Evolutionary conservation across 2,797 vertebrate genomes (phyloP).

Genomic region (Anniella stebbinsi): DNA sequence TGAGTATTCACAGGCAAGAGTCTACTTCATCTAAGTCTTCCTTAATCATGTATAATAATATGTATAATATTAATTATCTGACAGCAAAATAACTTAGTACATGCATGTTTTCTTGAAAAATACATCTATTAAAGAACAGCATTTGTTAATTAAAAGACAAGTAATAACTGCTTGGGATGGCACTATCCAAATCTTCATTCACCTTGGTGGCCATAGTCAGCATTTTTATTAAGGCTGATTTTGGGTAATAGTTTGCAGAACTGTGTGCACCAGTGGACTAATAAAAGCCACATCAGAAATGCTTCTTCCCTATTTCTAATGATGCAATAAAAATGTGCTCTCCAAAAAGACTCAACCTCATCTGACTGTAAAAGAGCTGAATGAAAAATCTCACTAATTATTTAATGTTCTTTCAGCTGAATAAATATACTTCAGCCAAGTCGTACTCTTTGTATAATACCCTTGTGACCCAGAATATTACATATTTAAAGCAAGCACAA

Average conservation of each 20-base stretch:
- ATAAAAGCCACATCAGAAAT: neutral
- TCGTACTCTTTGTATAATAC: neutral
- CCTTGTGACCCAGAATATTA: neutral
- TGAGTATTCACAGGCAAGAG: neutral
- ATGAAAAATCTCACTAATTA: neutral
- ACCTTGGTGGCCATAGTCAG: neutral
- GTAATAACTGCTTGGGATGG: neutral
- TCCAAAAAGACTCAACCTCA: neutral
- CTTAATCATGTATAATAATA: neutral
- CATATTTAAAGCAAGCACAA: conserved; percentile 27
- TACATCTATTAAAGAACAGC: neutral
- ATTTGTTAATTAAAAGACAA: neutral
- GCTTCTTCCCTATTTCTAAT: neutral
- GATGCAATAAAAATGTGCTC: neutral
- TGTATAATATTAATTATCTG: neutral
- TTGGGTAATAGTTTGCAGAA: neutral
- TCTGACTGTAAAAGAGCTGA: neutral
- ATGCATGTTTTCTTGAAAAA: neutral
- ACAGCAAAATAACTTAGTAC: neutral
- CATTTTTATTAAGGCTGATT: neutral
- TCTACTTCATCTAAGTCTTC: neutral
- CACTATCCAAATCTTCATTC: neutral
- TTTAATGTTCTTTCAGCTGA: conserved; percentile 8
- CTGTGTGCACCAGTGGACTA: fast-evolving
- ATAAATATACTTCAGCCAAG: neutral